Evolutionary conservation across 2,888 invertebrate genomes (phyloP).

Genomic region (Polydesmus complanatus): DNA sequence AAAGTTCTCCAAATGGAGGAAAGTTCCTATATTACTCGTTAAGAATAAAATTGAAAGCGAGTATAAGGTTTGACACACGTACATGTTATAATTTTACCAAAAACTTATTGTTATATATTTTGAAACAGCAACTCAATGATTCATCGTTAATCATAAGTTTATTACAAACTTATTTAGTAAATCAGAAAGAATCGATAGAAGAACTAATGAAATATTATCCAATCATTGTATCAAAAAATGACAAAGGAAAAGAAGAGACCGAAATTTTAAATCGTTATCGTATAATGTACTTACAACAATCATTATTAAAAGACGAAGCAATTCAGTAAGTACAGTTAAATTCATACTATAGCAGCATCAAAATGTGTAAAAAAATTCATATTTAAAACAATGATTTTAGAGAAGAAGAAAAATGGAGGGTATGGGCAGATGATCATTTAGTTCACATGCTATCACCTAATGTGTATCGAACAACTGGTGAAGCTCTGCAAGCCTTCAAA

Average conservation of each 20-base stretch:
- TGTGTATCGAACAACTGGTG: constrained; percentile 72
- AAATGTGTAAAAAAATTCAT: too few relatives aligned
- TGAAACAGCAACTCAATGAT: constrained; percentile 65
- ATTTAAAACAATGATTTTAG: constrained; percentile 45
- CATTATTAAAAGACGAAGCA: too few relatives aligned
- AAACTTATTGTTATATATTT: constrained; percentile 27
- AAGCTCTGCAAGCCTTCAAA: constrained; percentile 79
- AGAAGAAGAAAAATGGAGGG: constrained; percentile 85
- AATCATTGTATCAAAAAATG: constrained; percentile 49
- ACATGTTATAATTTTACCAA: background rate
- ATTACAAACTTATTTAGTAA: constrained; percentile 55
- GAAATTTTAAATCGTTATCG: constrained; percentile 81
- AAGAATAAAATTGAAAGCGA: constrained; percentile 41
- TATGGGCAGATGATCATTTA: constrained; percentile 81
- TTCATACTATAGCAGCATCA: too few relatives aligned
- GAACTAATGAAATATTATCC: constrained; percentile 69
- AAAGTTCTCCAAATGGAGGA: constrained; percentile 84
- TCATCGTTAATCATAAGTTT: constrained; percentile 87
- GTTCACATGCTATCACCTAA: constrained; percentile 94
- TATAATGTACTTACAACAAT: too few relatives aligned
- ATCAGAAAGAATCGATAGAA: constrained; percentile 37
- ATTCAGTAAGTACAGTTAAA: too few relatives aligned
- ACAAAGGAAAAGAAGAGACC: constrained; percentile 47
- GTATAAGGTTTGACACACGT: constrained; percentile 25
- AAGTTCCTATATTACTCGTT: constrained; percentile 80